These are phyloP conservation scores for Scaptomyza pallida DNA, from an alignment of 1,140 invertebrate genomes.

Conservation along the genomic window DNA sequence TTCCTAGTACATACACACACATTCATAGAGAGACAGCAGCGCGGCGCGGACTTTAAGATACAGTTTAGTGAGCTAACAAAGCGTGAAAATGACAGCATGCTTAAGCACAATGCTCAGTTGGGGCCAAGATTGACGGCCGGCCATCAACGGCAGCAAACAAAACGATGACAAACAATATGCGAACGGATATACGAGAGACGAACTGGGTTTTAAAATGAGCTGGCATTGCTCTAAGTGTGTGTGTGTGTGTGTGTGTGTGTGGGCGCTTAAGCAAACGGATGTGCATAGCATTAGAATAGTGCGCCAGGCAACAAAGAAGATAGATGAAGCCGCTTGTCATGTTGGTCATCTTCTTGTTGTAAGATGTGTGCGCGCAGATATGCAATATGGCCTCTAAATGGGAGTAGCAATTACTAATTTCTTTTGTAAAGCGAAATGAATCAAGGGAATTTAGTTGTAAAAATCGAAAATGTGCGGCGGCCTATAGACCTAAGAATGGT, in stretches of 20 bases:
- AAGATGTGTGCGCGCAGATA: slow-evolving; percentile 21
- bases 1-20: slow-evolving; percentile 37
- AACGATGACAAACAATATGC: slow-evolving; percentile 72
- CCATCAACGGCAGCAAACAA: slow-evolving; percentile 59
- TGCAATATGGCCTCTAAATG: slow-evolving; percentile 68
- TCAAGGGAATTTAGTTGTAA: slow-evolving; percentile 79
- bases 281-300: slow-evolving; percentile 34
- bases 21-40: no score
- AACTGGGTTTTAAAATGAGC: slow-evolving; percentile 19
- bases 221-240: slow-evolving; percentile 35
- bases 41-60: slow-evolving; percentile 39
- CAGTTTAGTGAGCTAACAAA: slow-evolving; percentile 81
- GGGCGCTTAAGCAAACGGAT: slow-evolving; percentile 29
- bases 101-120: slow-evolving; percentile 38
- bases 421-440: slow-evolving; percentile 67
- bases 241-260: slow-evolving; percentile 9
- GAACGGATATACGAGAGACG: slow-evolving; percentile 28
- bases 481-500: neutral
- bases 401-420: slow-evolving; percentile 81
- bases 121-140: slow-evolving; percentile 46
- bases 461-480: slow-evolving; percentile 47
- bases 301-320: neutral
- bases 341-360: slow-evolving; percentile 36
- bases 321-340: slow-evolving; percentile 43
- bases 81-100: slow-evolving; percentile 75